Evolutionary conservation across 2,888 invertebrate genomes (phyloP), one percentile per base, ranked within the genome.

Genomic region (Pilophorus perplexus): DNA sequence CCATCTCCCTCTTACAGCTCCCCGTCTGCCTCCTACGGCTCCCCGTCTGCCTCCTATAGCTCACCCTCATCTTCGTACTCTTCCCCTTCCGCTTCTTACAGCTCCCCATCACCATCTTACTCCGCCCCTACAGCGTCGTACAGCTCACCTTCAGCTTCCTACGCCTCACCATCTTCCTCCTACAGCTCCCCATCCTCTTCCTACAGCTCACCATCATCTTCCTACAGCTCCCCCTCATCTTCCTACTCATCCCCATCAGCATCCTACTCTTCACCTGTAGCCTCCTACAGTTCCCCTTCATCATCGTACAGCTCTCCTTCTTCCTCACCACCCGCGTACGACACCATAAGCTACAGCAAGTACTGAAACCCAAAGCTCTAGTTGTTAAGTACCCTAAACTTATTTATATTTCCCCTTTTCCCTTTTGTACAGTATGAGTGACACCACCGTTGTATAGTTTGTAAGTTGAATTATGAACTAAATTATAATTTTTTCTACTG

Each of bases 301-400:
- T 27, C 40, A 27, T 54, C 54, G 8, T 54, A 54, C 54, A 37
- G 33, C 25, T 25, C 55, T 6, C 20, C 46, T 37, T 59, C 60
- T 12, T 25, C 48, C 23, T 22, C 59, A 10, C 27, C 62, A 18
- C 33, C 22, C 12, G 38, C 27, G 18, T 64, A 60, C 20, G 60
- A 60, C n/a, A 60, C 60, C 12, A 60, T 60, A 20, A 60, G 60
- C 27, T 60, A 60, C 60, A 60, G 60, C 28, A 60, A 60, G 37
- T 60, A 60, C 44, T 60, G 28, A 60, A 16, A 18, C 8, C 27
- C 44, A 44, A 44, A 60, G n/a, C 27, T 27, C 20, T 14, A 25
- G 27, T 27, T 50, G n/a, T 25, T 10, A 25, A 12, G 14, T 25
- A 27, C 18, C 60, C 60, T 44, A 60, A 60, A 44, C 18, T 44